Base-by-base conservation (phyloP, 2,888 invertebrate species). In the Epsilonema sp. region DNA sequence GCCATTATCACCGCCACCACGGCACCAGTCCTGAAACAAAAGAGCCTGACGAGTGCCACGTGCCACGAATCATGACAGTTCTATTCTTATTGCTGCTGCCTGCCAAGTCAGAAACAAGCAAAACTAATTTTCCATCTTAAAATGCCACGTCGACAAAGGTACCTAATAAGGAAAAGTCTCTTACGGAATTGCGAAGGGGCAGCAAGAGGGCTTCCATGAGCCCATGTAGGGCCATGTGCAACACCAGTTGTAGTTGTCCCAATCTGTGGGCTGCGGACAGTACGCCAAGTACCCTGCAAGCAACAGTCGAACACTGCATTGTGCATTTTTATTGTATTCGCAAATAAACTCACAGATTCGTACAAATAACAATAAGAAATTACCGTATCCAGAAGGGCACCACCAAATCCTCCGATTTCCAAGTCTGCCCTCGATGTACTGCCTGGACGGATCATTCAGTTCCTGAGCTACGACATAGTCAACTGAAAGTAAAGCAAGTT, bases 381-480 rank as follows among this genome's bases (percentile, higher is more conserved):
- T 50, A 59, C 61, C 63, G 47, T 63, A 63, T 42, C 63, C 63
- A 42, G 58, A 58, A n/a, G 63, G 63, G 44, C 63, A 63, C 63
- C 63, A 63, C 50, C 54, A 63, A 42, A 63, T 61, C 25, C 60
- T 50, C 40, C 63, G 52, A 47, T 62, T 62, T 20, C 61, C 63
- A 13, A 63, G 51, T 44, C 63, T 45, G 46, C 63, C 63, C 45
- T 62, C 62, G 49, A 63, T 61, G 51, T 63, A 63, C 45, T 63
- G 60, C 11, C 57, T 58, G 51, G 57, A 56, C 21, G 63, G 63
- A 47, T 63, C 63, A 44, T 62, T 62, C 36, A 63, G 52, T 4
- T 54, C 60, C 48, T 63, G 63, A 13, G 56, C 58, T 23, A 60
- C 56, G 13, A 52, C 54, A 42, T 46, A 48, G 49, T 57, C 51